Evolutionary conservation across 1,140 invertebrate species (phyloP), one percentile per base, ranked within the genome.

Genomic region (Cydia strobilella): DNA sequence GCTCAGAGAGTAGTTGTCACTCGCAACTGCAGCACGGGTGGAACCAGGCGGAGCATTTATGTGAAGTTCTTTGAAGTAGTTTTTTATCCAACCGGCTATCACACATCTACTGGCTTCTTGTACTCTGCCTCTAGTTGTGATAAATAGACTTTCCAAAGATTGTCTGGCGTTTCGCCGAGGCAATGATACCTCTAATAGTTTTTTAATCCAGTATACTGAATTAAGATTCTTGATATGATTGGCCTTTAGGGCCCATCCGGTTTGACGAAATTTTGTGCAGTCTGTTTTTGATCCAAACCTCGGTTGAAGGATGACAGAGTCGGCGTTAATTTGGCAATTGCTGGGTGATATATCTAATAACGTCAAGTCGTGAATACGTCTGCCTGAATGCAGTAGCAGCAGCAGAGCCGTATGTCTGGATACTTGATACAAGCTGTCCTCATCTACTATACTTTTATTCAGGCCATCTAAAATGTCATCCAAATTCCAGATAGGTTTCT

Each of bases 241-340:
- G 13, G 25, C 35, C 5, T n/a, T n/a, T 2, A 86, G 27, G 18
- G 76, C 35, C 81, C 84, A 86, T 0, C 85, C 84, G n/a, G 84
- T 81, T 72, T 85, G 82, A 18, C 79, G 35, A 42, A 78, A 72
- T 42, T 66, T 75, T 3, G 39, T 39, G 20, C n/a, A 69, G 72
- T 85, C 85, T 1, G 85, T 85, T 72, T 86, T 85, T 9, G 82
- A 86, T 4, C 82, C 84, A 75, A 85, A 85, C 3, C 3, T 15
- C 20, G 84, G 85, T 84, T 83, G 85, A 51, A 85, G 79, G 25
- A 74, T 77, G 10, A 81, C 72, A 12, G 73, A 73, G 18, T 74
- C 18, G 23, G 74, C 65, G 2, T 65, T 31, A 25, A 77, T 66
- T 6, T 45, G 9, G 20, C 48, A 75, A 15, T 72, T 25, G 13